Evolutionary conservation across 2,888 invertebrate species (phyloP).

Genomic region (Caradrina clavipalpis): DNA sequence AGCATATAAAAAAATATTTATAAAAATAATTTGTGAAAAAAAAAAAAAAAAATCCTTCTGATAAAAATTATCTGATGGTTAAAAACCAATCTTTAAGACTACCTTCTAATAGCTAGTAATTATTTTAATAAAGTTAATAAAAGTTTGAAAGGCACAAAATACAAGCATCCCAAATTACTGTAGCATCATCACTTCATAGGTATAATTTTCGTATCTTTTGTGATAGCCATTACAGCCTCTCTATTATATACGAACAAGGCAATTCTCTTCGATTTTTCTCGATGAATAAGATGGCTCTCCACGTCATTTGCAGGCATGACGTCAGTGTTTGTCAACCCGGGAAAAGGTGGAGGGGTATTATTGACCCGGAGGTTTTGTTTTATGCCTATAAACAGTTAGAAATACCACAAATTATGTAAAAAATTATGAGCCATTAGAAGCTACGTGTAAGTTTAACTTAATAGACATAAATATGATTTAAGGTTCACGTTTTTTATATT

Average conservation of each 20-base stretch:
- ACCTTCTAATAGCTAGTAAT: not conserved
- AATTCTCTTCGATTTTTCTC: conserved; percentile 52
- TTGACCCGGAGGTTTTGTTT: not conserved
- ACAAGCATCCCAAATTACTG: conserved; percentile 19
- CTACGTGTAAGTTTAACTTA: too few relatives aligned
- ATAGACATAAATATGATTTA: too few relatives aligned
- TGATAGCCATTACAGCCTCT: conserved; percentile 25
- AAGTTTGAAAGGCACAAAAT: not conserved
- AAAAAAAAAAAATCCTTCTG: too few relatives aligned
- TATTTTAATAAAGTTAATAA: not conserved
- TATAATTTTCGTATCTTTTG: conserved; percentile 43
- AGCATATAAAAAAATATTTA: too few relatives aligned
- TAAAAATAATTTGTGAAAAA: too few relatives aligned
- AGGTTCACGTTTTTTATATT: not conserved
- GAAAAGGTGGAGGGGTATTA: conserved; percentile 11
- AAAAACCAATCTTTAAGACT: too few relatives aligned
- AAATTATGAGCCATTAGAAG: too few relatives aligned
- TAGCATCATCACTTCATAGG: conserved; percentile 24
- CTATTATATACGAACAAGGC: conserved; percentile 48
- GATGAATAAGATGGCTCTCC: conserved; percentile 59
- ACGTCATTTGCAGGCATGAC: conserved; percentile 52
- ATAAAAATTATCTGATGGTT: too few relatives aligned
- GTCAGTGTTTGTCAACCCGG: conserved; percentile 40
- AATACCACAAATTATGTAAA: not conserved
- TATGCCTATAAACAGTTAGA: not conserved